Conservation (phyloP, 2,888 invertebrate genomes). For the Ischnura elegans region DNA sequence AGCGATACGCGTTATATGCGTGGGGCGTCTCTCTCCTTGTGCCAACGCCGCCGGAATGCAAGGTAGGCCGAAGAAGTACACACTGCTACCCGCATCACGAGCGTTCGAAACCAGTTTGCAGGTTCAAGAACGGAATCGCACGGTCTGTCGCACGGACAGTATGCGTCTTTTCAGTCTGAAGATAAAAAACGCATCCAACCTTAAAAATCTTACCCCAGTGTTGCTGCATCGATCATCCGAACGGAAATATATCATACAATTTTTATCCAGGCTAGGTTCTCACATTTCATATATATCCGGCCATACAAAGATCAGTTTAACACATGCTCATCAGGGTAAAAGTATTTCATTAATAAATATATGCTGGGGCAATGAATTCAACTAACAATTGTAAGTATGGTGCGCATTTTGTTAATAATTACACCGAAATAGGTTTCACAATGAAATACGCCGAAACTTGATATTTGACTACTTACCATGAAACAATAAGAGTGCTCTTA, state of each 20-base stretch:
- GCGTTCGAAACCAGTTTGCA: not conserved
- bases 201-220: not conserved
- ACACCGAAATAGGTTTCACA: no score
- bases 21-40: not conserved
- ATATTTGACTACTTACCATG: no score
- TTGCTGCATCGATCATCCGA: not conserved
- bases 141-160: not conserved
- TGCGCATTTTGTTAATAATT: no score
- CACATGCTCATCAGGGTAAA: no score
- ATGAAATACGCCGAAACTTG: no score
- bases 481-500: no score
- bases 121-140: constrained; percentile 11
- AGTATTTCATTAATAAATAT: no score
- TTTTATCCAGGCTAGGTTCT: no score
- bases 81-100: not conserved
- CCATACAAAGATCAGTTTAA: no score
- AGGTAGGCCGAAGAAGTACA: not conserved
- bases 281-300: no score
- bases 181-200: not conserved
- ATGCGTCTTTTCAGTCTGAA: not conserved
- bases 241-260: not conserved
- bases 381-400: no score
- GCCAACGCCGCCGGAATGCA: not conserved
- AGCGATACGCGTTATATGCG: not conserved
- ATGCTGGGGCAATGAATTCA: no score